Percentiles rank a stretch among this genome's conserved stretches.
Evolutionary conservation across 2,113 vertebrate species (phyloP).

Genomic region (Brienomyrus brachyistius): DNA sequence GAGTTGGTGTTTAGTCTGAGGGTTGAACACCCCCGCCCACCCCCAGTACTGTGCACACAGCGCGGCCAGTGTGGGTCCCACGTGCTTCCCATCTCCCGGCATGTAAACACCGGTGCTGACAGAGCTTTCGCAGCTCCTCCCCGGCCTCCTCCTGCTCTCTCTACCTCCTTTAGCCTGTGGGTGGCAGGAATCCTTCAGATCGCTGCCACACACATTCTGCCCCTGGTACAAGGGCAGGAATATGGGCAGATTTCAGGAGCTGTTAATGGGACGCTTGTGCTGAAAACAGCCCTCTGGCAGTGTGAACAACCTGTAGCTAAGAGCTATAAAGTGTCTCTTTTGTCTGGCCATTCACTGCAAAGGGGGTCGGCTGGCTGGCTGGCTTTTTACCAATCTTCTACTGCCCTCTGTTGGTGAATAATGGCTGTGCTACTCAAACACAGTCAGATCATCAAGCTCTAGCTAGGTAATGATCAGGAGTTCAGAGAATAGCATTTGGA

Average conservation of each 20-base stretch:
- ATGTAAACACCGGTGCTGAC: constrained; percentile 42
- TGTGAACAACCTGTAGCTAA: neutral
- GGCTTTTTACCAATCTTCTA: constrained; percentile 43
- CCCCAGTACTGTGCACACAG: constrained; percentile 10
- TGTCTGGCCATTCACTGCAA: neutral
- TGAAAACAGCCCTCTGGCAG: constrained; percentile 12
- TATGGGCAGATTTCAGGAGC: neutral
- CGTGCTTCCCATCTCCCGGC: constrained; percentile 31
- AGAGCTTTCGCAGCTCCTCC: constrained; percentile 45
- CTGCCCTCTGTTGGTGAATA: constrained; percentile 51
- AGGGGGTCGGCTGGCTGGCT: neutral
- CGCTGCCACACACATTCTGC: constrained; percentile 9
- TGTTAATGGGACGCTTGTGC: constrained; percentile 14
- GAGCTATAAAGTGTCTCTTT: constrained; percentile 4
- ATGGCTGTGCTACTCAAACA: neutral
- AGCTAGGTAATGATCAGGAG: neutral
- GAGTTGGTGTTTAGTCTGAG: constrained; percentile 21
- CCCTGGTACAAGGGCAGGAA: neutral
- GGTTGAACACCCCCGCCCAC: neutral
- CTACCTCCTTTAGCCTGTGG: neutral
- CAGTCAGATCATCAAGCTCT: neutral
- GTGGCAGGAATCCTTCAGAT: neutral
- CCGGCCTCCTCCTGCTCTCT: neutral
- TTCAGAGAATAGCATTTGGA: neutral
- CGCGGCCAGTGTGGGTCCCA: constrained; percentile 31